Percentiles rank a stretch among this genome's conserved stretches.
Evolutionary conservation across 2,888 invertebrate species (phyloP).

Genomic region (Lasioglossum pauxillum): DNA sequence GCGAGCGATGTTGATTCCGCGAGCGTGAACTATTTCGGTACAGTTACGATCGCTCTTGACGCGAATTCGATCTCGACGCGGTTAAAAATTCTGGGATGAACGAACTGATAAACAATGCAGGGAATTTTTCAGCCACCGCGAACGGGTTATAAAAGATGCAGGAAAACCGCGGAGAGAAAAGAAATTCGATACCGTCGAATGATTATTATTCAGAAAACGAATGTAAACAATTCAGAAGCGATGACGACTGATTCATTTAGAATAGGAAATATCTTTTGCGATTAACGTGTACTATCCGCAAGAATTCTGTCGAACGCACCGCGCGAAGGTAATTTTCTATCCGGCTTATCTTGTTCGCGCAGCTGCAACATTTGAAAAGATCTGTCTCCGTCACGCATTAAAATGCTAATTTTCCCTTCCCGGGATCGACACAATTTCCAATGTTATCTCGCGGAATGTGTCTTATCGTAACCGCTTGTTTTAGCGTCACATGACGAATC

Average conservation of each 20-base stretch:
- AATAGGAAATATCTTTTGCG: neutral
- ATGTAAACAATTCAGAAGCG: neutral
- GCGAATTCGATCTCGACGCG: neutral
- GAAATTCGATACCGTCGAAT: neutral
- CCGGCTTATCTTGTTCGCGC: constrained; percentile 2
- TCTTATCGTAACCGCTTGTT: neutral
- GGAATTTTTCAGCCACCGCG: neutral
- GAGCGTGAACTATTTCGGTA: constrained; percentile 12
- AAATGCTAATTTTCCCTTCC: constrained; percentile 35
- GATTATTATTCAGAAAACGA: neutral
- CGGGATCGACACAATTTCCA: constrained; percentile 1
- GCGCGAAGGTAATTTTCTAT: neutral
- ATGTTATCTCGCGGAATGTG: neutral
- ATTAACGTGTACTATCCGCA: neutral
- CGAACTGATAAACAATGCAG: neutral
- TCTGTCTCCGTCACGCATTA: constrained; percentile 20
- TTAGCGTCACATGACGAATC: neutral
- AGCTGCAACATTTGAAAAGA: constrained; percentile 26
- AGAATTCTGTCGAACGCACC: neutral
- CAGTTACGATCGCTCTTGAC: neutral
- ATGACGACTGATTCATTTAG: neutral
- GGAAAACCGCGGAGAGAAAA: neutral
- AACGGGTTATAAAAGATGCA: neutral
- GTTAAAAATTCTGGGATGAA: neutral
- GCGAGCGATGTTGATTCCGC: neutral